Evolutionary conservation across 2,888 invertebrate species (phyloP).

Genomic region (Portevinia maculata): DNA sequence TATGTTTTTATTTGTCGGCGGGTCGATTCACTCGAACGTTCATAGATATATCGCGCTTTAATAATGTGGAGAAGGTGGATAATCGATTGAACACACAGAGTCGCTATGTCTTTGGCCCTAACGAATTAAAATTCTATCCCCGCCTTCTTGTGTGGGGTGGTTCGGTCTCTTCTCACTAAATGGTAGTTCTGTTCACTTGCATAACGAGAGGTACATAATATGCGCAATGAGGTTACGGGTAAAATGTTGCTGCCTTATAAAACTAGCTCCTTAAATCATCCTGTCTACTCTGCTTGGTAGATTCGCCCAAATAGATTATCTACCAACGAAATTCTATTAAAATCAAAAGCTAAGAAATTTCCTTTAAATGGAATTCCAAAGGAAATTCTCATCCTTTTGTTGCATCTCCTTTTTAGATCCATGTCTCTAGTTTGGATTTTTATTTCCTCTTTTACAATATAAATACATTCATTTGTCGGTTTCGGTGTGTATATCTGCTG

Average conservation of each 20-base stretch:
- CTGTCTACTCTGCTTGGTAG: background rate
- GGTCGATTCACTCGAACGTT: too few species aligned
- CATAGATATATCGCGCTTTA: too few species aligned
- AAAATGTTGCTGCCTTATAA: background rate
- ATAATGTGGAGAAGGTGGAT: too few species aligned
- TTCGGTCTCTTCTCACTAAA: too few species aligned
- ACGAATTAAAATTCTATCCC: too few species aligned
- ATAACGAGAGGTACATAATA: too few species aligned
- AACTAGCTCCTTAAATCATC: background rate
- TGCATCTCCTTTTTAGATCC: background rate
- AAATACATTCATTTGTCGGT: conserved; percentile 25
- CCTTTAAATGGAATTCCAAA: conserved; percentile 4
- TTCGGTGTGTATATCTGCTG: conserved; percentile 2
- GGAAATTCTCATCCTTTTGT: conserved; percentile 3
- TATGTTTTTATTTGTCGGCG: too few species aligned
- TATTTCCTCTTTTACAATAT: background rate
- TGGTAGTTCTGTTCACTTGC: too few species aligned
- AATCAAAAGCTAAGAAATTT: background rate
- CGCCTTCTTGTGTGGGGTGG: too few species aligned
- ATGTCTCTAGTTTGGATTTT: background rate
- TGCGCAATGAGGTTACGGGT: background rate
- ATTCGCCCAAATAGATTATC: background rate
- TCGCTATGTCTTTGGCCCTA: too few species aligned
- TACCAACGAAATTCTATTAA: conserved; percentile 8
- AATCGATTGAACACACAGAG: too few species aligned